phyloP scores from a whole-genome alignment of 2,888 invertebrate species.

The Carcina quercana region DNA sequence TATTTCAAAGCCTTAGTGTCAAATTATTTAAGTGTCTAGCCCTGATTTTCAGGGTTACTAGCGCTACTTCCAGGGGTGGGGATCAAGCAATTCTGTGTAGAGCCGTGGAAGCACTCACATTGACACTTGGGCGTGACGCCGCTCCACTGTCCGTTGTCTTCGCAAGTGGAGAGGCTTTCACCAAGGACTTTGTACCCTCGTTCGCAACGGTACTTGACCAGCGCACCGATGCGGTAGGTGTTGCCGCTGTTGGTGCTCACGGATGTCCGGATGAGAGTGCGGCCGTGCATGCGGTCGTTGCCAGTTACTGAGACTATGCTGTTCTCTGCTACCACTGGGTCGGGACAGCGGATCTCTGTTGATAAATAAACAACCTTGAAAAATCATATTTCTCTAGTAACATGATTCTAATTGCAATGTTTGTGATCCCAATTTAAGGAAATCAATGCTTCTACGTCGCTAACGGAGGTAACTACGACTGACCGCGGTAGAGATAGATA shows the following conservation, averaged over 20 bases:
- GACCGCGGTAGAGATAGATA: too few relatives aligned
- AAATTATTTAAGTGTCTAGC: too few relatives aligned
- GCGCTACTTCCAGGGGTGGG: too few relatives aligned
- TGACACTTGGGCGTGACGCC: conserved; percentile 88
- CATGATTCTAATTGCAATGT: too few relatives aligned
- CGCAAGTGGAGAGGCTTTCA: conserved; percentile 88
- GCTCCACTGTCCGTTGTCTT: conserved; percentile 90
- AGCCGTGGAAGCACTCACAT: conserved; percentile 75
- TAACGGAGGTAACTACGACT: too few relatives aligned
- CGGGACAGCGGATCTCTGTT: conserved; percentile 89
- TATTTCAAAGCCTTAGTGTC: too few relatives aligned
- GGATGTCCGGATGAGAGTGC: conserved; percentile 84
- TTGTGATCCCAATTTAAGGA: too few relatives aligned
- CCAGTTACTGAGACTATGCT: conserved; percentile 92
- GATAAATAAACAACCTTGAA: too few relatives aligned
- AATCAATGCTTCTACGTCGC: too few relatives aligned
- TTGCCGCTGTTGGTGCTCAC: conserved; percentile 81
- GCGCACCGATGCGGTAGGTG: conserved; percentile 89
- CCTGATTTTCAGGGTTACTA: too few relatives aligned
- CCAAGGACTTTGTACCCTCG: conserved; percentile 91
- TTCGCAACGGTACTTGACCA: conserved; percentile 92
- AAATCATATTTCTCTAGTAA: too few relatives aligned
- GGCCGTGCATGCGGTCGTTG: conserved; percentile 91
- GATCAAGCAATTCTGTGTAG: not conserved
- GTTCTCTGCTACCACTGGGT: conserved; percentile 87